Percentiles rank a stretch among this genome's conserved stretches.
phyloP scores from a whole-genome alignment of 1,140 invertebrate species.

The Zelostemma sp. region DNA sequence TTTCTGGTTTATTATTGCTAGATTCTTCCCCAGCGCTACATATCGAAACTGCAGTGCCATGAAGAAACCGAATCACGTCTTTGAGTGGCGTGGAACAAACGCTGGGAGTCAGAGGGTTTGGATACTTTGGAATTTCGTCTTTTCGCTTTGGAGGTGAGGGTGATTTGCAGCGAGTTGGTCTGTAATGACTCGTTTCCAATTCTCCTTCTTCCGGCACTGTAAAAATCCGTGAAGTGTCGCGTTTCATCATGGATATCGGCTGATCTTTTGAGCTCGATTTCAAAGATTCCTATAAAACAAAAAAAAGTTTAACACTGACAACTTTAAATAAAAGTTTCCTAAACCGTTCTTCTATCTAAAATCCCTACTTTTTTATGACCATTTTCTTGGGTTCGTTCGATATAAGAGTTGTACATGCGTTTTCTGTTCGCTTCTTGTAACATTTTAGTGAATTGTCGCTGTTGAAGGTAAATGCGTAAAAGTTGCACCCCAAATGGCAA shows the following conservation, averaged over 20 bases:
- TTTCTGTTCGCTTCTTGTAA: slow-evolving; percentile 57
- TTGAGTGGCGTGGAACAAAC: slow-evolving; percentile 82
- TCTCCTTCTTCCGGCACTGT: slow-evolving; percentile 82
- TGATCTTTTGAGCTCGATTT: slow-evolving; percentile 62
- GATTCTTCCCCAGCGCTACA: slow-evolving; percentile 73
- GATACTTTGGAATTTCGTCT: slow-evolving; percentile 60
- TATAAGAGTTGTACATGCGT: slow-evolving; percentile 52
- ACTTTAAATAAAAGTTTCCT: too few relatives aligned
- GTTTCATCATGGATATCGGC: slow-evolving; percentile 74
- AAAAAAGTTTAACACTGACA: slow-evolving; percentile 6
- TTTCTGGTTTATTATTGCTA: slow-evolving; percentile 59
- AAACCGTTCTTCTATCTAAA: slow-evolving; percentile 8
- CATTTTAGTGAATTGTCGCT: slow-evolving; percentile 71
- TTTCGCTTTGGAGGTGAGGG: slow-evolving; percentile 54
- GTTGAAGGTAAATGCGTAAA: slow-evolving; percentile 80
- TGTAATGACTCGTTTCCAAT: slow-evolving; percentile 55
- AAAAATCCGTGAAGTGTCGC: slow-evolving; percentile 82
- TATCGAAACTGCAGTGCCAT: slow-evolving; percentile 79
- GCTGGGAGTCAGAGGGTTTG: slow-evolving; percentile 71
- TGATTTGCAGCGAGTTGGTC: slow-evolving; percentile 59
- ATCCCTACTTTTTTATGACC: slow-evolving; percentile 52
- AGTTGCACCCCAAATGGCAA: slow-evolving; percentile 83
- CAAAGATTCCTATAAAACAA: slow-evolving; percentile 42
- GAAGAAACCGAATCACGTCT: slow-evolving; percentile 77
- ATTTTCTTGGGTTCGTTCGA: slow-evolving; percentile 49